Evolutionary conservation across 2,888 invertebrate genomes (phyloP), one percentile per base, ranked within the genome.

Genomic region (Clanis bilineata): DNA sequence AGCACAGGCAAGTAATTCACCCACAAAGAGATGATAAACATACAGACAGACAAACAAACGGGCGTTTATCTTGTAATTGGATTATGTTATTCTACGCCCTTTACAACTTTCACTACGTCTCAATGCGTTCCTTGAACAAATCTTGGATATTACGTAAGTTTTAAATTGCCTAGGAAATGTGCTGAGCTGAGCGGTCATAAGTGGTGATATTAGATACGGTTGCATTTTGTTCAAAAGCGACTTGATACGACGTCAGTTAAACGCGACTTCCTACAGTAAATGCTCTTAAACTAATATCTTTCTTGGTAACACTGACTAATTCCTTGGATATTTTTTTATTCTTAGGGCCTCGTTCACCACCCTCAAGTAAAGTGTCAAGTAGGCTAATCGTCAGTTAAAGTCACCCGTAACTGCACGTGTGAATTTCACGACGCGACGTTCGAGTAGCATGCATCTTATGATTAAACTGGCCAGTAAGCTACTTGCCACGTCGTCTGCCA

Each of bases 41-140:
- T 5, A 5, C 15, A 12, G 15, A 5, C 15, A 41, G 15, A 3
- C 15, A 15, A 6, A 15, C 5, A 15, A 1, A 41, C 15, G 18
- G 18, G 18, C 2, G 18, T 41, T 18, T 41, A 41, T 41, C 2
- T 18, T 25, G n/a, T 47, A 7, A 51, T 7, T 28, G 2, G 28
- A 15, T 41, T 21, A 41, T 9, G 18, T 28, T 32, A 36, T 45
- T 51, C 15, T 51, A 58, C 18, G 10, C 15, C 43, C 41, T 63
- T 57, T 59, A 60, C 60, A 62, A 68, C 66, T 68, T 67, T 67
- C 64, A 64, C 66, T 60, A 51, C 23, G 18, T n/a, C 39, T 51
- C 47, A 39, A 59, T 65, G 65, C 59, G 64, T 63, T 67, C 61
- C 61, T 62, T 57, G 57, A 57, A 60, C 60, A 39, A 59, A 59